Evolutionary conservation across 2,113 vertebrate species (phyloP).

Genomic region (Nycticryphes semicollaris): DNA sequence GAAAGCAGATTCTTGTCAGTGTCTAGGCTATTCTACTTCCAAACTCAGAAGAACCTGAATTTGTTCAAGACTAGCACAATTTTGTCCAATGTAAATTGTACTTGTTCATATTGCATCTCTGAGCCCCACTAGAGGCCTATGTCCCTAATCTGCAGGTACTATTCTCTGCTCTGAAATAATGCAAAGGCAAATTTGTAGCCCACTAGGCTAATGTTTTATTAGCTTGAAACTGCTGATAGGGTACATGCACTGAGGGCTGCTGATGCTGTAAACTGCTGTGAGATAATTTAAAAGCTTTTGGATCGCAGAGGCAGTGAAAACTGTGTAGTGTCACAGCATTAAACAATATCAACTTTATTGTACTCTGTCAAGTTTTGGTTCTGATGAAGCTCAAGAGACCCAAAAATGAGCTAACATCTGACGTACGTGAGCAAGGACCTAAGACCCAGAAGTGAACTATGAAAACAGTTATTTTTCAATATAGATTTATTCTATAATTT

Average conservation of each 20-base stretch:
- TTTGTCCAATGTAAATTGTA: background rate
- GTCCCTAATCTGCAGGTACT: background rate
- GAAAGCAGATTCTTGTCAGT: background rate
- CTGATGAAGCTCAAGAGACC: background rate
- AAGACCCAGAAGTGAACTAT: background rate
- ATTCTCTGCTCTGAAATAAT: background rate
- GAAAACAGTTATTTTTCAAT: background rate
- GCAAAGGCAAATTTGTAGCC: background rate
- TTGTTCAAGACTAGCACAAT: background rate
- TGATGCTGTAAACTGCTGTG: background rate
- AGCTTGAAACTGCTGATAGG: background rate
- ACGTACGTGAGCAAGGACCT: background rate
- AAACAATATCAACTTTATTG: background rate
- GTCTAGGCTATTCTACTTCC: background rate
- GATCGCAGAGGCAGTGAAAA: background rate
- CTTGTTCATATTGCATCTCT: background rate
- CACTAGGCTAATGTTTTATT: background rate
- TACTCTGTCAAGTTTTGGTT: background rate
- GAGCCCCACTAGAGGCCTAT: background rate
- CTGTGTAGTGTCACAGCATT: background rate
- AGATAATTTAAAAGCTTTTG: background rate
- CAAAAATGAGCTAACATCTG: background rate
- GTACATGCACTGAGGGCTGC: background rate
- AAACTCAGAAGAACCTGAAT: background rate
- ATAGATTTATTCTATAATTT: background rate